phyloP scores from a whole-genome alignment of 2,888 invertebrate genomes.

The Lypha dubia region DNA sequence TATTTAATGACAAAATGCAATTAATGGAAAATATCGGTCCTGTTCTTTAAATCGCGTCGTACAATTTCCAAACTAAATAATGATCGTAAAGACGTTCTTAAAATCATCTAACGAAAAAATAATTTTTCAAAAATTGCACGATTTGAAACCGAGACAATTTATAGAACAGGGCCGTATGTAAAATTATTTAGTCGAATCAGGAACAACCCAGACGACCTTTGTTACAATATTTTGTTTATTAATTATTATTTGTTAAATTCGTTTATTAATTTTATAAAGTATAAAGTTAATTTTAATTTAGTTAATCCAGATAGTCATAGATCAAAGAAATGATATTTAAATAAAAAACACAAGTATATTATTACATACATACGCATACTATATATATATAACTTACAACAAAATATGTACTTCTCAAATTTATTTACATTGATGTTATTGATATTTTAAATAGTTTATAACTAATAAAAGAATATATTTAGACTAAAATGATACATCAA shows the following conservation, averaged over 20 bases:
- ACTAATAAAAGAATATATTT: conserved; percentile 49
- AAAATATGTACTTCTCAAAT: conserved; percentile 49
- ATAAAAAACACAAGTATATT: neutral
- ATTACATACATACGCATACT: neutral
- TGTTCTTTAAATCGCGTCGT: too few relatives aligned
- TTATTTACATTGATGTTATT: conserved; percentile 70
- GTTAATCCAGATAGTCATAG: conserved; percentile 47
- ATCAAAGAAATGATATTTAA: conserved; percentile 40
- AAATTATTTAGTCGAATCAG: conserved; percentile 16
- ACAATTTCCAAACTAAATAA: too few relatives aligned
- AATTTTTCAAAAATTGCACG: too few relatives aligned
- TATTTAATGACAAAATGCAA: too few relatives aligned
- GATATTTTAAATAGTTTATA: conserved; percentile 69
- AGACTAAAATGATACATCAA: conserved; percentile 48
- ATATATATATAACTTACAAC: conserved; percentile 19
- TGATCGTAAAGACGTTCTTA: too few relatives aligned
- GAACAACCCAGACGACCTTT: neutral
- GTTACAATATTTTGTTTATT: neutral
- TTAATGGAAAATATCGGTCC: too few relatives aligned
- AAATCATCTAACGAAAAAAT: too few relatives aligned
- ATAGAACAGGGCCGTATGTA: too few relatives aligned
- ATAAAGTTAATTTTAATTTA: conserved; percentile 33
- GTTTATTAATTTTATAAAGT: conserved; percentile 33
- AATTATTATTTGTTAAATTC: conserved; percentile 37
- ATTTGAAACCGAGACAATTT: neutral